Base-by-base conservation (phyloP, 2,797 vertebrate genomes). In the Dryobates pubescens region DNA sequence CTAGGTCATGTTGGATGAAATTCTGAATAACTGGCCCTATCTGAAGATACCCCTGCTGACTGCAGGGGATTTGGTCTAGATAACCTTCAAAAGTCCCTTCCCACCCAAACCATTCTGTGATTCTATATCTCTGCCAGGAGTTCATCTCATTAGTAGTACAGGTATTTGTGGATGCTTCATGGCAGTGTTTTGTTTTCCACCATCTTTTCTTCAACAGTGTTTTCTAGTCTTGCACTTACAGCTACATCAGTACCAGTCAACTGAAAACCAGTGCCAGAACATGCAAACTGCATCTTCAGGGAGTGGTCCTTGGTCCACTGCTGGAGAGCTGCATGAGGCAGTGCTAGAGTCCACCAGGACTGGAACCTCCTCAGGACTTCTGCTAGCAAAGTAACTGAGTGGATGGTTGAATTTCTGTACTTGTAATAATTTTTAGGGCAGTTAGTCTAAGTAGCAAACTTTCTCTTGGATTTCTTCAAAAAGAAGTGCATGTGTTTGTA, bases 401-500 rank as follows among this genome's bases (percentile, higher is more conserved):
- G 29, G 36, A 4, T 54, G 32, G 58, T 20, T 79, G 63, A 15
- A 41, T 65, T 84, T 32, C 45, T 47, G n/a, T 54, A 17, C 36
- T 71, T 18, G 38, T n/a, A 47, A 27, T 41, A 49, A 47, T 38
- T 38, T 38, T 38, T 38, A 38, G 38, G 65, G 4, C 61, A 34
- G 54, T 24, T 49, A 7, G 13, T 71, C 32, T 24, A 17, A 36
- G 41, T 24, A 41, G 32, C 34, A 77, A 72, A 18, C 10, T 17
- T 7, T 36, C 7, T n/a, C 30, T 49, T 59, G 26, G 3, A 8
- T 67, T 45, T 74, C 29, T 49, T 45, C 30, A 0, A 8, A 26
- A 54, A 61, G 49, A 62, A 58, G 32, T 10, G 9, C 0, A 0
- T 0, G 10, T 59, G 8, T 53, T 73, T 80, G 65, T 34, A 47